Conservation (phyloP, 92 coral and sea anemone species). For the Epizoanthus fatuus region DNA sequence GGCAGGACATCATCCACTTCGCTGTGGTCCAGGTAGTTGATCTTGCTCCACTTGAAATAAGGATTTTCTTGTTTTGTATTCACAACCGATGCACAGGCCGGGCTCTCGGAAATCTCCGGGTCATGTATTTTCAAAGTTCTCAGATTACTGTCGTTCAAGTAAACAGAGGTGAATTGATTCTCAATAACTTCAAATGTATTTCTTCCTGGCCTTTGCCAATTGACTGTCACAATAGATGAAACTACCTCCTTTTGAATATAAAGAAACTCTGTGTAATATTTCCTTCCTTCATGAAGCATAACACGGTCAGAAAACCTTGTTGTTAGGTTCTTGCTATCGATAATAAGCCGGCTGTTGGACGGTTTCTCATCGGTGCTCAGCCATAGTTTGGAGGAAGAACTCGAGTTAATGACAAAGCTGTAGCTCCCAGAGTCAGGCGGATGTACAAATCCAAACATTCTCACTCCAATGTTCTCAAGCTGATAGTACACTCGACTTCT, state of each 20-base stretch:
- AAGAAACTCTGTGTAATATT: neutral
- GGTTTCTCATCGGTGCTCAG: neutral
- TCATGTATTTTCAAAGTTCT: neutral
- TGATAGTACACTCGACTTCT: neutral
- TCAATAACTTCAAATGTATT: neutral
- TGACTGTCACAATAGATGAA: neutral
- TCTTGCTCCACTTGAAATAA: neutral
- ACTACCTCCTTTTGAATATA: neutral
- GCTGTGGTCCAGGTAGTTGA: neutral
- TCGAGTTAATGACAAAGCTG: neutral
- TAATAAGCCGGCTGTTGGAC: neutral
- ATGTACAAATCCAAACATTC: slow-evolving; percentile 1
- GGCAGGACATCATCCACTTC: neutral
- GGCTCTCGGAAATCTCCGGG: neutral
- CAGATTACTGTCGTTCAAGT: neutral
- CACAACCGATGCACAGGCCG: neutral
- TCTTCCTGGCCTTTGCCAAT: neutral
- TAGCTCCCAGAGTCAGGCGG: neutral
- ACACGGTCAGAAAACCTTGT: neutral
- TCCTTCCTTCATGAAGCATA: neutral
- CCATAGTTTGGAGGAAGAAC: neutral
- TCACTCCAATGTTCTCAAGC: neutral
- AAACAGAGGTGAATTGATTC: neutral
- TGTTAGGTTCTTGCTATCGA: neutral
- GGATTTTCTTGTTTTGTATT: neutral